These are phyloP conservation scores for Hirudo medicinalis DNA, from an alignment of 1,140 invertebrate species.

Conservation along the genomic window DNA sequence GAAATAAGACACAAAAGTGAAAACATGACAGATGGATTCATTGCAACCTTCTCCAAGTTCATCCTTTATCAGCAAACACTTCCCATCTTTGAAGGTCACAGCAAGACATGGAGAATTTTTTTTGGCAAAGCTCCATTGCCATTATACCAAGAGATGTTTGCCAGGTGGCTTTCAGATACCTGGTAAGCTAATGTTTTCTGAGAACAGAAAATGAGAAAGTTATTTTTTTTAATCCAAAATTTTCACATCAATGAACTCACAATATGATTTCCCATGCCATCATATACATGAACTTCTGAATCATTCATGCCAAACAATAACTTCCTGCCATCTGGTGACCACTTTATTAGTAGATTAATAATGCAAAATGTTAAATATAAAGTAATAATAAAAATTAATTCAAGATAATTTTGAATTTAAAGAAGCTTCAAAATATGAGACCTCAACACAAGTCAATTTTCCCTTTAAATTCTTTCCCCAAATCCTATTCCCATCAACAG, in stretches of 20 bases:
- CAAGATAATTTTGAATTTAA: background rate
- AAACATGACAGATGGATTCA: background rate
- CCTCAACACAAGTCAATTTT: conserved; percentile 41
- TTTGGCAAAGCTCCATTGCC: conserved; percentile 54
- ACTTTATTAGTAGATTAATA: conserved; percentile 44
- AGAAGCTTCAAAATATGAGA: conserved; percentile 26
- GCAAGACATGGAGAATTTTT: conserved; percentile 62
- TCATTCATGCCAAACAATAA: conserved; percentile 76
- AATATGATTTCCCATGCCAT: conserved; percentile 66
- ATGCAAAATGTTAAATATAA: conserved; percentile 12
- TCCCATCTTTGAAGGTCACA: conserved; percentile 73
- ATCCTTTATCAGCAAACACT: conserved; percentile 71
- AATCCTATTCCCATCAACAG: conserved; percentile 90
- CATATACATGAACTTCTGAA: conserved; percentile 87
- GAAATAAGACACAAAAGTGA: no score
- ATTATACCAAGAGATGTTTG: conserved; percentile 65
- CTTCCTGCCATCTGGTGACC: conserved; percentile 84
- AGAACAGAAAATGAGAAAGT: conserved; percentile 25
- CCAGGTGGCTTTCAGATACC: no score
- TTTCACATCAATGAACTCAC: conserved; percentile 33
- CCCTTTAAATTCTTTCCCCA: conserved; percentile 93
- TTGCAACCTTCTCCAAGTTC: conserved; percentile 67
- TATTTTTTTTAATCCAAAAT: no score
- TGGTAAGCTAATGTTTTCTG: conserved; percentile 27
- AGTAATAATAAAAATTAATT: background rate